Evolutionary conservation across 2,888 invertebrate genomes (phyloP), one percentile per base, ranked within the genome.

Genomic region (Cenopis cana): DNA sequence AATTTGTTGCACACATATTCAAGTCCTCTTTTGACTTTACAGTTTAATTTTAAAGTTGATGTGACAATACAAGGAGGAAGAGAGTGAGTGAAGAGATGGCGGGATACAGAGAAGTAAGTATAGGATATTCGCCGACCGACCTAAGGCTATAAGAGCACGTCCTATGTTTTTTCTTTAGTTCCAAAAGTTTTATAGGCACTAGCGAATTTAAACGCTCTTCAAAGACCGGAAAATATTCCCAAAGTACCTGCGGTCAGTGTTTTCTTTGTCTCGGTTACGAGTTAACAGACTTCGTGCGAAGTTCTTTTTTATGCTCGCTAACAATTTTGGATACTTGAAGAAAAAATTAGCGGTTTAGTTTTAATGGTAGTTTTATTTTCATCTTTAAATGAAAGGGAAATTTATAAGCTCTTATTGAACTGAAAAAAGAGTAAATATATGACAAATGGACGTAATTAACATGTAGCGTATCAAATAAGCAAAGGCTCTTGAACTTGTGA

Each of bases 201-300:
- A 52, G 38, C 64, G 20, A 52, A 20, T 52, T 50, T 38, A 36
- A 55, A 36, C 41, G 46, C 41, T 29, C 14, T 50, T 57, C 57
- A 77, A 82, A 81, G 81, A 78, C 70, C 75, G 71, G 74, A 12
- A 46, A 78, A 81, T 81, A 80, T 80, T 79, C 73, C 62, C 77
- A 74, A 81, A 82, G 81, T 80, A 82, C 80, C 82, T 77, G 81
- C 74, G 79, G 81, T 75, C 75, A 68, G 74, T 66, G 76, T n/a
- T 75, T 78, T 71, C 73, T 74, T 74, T 74, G 73, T 72, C 72
- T 68, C 12, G 72, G 69, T 73, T 72, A 62, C 62, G 33, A 72
- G 73, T 69, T 75, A 74, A 74, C 69, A 66, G 70, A 75, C 69
- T 75, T 69, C 46, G 52, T n/a, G 54, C 38, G 38, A 50, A 54